Evolutionary conservation across 1,140 invertebrate species (phyloP).

Genomic region (Agraylea sexmaculata): DNA sequence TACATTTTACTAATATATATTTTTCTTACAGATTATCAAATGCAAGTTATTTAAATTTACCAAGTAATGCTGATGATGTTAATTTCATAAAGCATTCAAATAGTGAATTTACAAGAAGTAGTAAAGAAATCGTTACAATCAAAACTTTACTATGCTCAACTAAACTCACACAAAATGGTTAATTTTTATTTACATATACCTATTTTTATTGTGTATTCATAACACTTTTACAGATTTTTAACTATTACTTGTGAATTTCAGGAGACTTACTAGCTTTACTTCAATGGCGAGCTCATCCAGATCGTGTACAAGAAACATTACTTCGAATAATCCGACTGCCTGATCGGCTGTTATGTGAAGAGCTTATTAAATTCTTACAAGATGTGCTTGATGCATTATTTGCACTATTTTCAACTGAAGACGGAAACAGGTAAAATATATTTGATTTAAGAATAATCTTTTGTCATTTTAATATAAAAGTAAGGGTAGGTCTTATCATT

Average conservation of each 20-base stretch:
- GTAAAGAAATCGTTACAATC: constrained; percentile 75
- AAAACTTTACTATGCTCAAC: constrained; percentile 83
- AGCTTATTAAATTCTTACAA: constrained; percentile 93
- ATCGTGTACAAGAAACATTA: constrained; percentile 74
- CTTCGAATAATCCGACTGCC: constrained; percentile 63
- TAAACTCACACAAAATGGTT: constrained; percentile 88
- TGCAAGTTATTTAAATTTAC: constrained; percentile 60
- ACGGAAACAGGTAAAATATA: constrained; percentile 66
- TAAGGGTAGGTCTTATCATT: neutral
- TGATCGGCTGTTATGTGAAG: constrained; percentile 70
- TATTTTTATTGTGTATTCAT: constrained; percentile 6
- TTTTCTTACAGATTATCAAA: constrained; percentile 47
- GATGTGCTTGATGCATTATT: constrained; percentile 92
- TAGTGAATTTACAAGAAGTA: constrained; percentile 64
- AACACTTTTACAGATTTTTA: constrained; percentile 10
- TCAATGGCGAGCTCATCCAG: constrained; percentile 81
- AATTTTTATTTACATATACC: constrained; percentile 12
- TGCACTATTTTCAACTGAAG: constrained; percentile 86
- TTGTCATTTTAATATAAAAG: constrained; percentile 41
- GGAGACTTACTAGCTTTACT: constrained; percentile 78
- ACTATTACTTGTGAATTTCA: constrained; percentile 31
- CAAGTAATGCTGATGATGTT: constrained; percentile 56
- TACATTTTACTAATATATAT: neutral
- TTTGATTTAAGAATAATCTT: constrained; percentile 54
- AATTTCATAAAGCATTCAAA: constrained; percentile 52